Percentiles rank a stretch among this genome's conserved stretches.
Evolutionary conservation across 2,797 vertebrate genomes (phyloP).

Genomic region (Microctenopoma lineatum): DNA sequence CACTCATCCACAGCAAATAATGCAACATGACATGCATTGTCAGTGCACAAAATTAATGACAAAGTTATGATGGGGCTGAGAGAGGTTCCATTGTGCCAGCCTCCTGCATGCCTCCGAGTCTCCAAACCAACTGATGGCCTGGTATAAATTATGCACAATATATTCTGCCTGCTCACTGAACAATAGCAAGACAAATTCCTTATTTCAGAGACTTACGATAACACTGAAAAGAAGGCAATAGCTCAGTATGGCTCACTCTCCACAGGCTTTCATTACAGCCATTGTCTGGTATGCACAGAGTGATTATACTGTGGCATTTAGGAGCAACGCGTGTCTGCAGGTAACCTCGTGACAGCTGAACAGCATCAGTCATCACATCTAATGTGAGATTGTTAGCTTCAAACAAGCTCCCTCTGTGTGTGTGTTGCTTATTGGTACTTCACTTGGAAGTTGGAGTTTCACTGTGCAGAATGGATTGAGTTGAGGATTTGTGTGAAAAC

Average conservation of each 20-base stretch:
- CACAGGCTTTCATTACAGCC: conserved; percentile 45
- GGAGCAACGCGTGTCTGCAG: conserved; percentile 26
- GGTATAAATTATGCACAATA: conserved; percentile 63
- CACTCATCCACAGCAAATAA: conserved; percentile 67
- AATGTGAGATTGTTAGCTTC: background rate
- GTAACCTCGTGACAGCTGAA: conserved; percentile 14
- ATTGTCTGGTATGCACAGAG: conserved; percentile 41
- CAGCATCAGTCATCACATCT: background rate
- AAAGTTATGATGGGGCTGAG: conserved; percentile 67
- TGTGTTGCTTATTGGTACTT: background rate
- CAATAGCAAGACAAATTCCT: conserved; percentile 64
- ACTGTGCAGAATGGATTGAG: background rate
- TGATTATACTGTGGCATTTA: conserved; percentile 44
- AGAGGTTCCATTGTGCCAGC: conserved; percentile 55
- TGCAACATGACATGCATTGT: conserved; percentile 72
- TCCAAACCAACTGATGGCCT: conserved; percentile 57
- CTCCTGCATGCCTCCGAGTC: conserved; percentile 53
- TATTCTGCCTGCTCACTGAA: conserved; percentile 48
- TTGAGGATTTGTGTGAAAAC: too few species aligned
- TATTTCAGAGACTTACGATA: conserved; percentile 42
- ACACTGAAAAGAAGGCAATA: conserved; percentile 51
- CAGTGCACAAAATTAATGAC: conserved; percentile 64
- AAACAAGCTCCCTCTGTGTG: background rate
- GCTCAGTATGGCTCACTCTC: conserved; percentile 41
- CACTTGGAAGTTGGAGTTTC: background rate